Percentiles rank a stretch among this genome's conserved stretches.
Evolutionary conservation across 2,797 vertebrate genomes (phyloP).

Genomic region (Poecilia gillii): DNA sequence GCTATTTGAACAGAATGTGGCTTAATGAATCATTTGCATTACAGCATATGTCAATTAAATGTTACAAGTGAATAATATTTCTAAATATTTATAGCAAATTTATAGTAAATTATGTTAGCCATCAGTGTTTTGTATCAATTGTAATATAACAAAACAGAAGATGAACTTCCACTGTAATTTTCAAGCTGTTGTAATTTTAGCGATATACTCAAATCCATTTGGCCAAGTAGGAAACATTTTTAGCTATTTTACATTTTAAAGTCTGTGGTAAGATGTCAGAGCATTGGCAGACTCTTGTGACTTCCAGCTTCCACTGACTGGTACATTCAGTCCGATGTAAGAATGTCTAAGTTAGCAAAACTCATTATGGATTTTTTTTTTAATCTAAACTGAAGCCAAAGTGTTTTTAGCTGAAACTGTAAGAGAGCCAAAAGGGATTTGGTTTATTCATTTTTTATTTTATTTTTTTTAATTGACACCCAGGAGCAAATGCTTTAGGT

Average conservation of each 20-base stretch:
- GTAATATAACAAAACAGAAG: neutral
- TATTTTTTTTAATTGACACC: conserved; percentile 19
- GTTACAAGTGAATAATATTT: neutral
- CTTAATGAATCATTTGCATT: neutral
- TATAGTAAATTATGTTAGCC: neutral
- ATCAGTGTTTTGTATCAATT: neutral
- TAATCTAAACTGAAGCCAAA: conserved; percentile 2
- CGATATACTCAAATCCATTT: neutral
- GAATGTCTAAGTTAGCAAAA: conserved; percentile 13
- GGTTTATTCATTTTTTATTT: neutral
- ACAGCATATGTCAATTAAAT: neutral
- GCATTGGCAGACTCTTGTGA: conserved; percentile 28
- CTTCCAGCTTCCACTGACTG: conserved; percentile 39
- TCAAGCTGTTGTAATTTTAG: neutral
- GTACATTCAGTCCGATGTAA: conserved; percentile 38
- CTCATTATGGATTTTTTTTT: conserved; percentile 15
- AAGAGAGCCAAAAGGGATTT: conserved; percentile 10
- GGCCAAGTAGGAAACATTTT: neutral
- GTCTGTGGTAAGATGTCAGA: neutral
- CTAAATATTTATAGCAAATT: neutral
- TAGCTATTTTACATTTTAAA: neutral
- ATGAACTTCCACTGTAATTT: neutral
- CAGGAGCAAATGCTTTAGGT: conserved; percentile 12
- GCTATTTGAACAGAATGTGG: neutral
- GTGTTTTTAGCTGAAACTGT: conserved; percentile 2